Evolutionary conservation across 2,113 vertebrate species (phyloP), one percentile per base, ranked within the genome.

Genomic region (Leptobrachium ailaonicum): DNA sequence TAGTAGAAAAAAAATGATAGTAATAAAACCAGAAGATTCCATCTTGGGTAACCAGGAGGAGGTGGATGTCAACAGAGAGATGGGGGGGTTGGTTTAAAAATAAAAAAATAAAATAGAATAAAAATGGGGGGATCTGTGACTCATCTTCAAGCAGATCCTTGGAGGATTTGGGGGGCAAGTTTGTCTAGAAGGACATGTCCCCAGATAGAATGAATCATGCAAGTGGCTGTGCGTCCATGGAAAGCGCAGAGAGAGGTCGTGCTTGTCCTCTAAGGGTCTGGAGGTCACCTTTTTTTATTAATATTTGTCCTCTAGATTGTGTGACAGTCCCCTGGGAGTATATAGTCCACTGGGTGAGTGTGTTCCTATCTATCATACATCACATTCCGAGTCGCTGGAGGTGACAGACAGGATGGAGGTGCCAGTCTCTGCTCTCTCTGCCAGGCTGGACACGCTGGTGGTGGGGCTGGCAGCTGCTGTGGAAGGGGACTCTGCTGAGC

Each of bases 321-420:
- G 91, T 84, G 92, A 90, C 91, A 95, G 87, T 87, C 89, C 92
- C 47, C 89, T 90, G 91, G 92, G 88, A 93, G 93, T 94, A 84
- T 94, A 84, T 84, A 82, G 81, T 84, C 83, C 87, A 83, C 83
- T 84, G 82, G 84, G 84, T 70, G 80, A 83, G 44, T 11, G n/a
- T 50, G 9, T 80, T 88, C 86, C 82, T 85, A 87, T 86, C 83
- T 94, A 98, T 99, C 97, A 99, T 99, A 98, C 96, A 92, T 99
- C 97, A 94, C 97, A 98, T 94, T 99, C 97, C 86, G 96, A 98
- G 94, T 99, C 97, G 90, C 97, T 99, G 91, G 97, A 99, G 88
- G 97, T 99, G 92, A 98, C 96, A 88, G 97, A 99, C 89, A 98
- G 95, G 90, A 98, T 97, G 89, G 96, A 98, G 83, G 97, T 97